Base-by-base conservation (phyloP, 2,113 vertebrate species). In the Pelecanus crispus region DNA sequence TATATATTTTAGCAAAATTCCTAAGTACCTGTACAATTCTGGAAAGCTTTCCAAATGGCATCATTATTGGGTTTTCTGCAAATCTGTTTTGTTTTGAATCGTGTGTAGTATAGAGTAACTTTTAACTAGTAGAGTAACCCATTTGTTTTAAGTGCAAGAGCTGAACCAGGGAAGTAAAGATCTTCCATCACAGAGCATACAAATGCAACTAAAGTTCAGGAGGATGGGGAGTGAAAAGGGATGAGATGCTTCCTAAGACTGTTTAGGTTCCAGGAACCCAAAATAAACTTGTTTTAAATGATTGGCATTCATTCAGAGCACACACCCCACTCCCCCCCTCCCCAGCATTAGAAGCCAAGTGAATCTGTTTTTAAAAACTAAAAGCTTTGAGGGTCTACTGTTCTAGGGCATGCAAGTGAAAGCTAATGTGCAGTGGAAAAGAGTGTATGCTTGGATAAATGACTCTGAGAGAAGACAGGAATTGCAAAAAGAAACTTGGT, bases 341-440 rank as follows among this genome's bases (percentile, higher is more conserved):
- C 9, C 17, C 0, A 0, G n/a, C 78, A 36, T 62, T 87, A 81
- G 32, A 26, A 92, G 71, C 45, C 66, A 84, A 88, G 25, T 58
- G 16, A 93, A 88, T 81, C 32, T 95, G 84, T 67, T 96, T 93
- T 92, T 36, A 61, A 59, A 81, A 91, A 70, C 22, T 82, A 72
- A 71, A 91, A 63, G 9, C 29, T 93, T 67, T 61, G 84, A 70
- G 72, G 24, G 67, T 58, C 53, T 92, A 3, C 66, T 52, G 40
- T 78, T 91, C 38, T 74, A 44, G 5, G n/a, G 68, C 86, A 92
- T 80, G 55, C 79, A 91, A 94, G 61, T 92, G 94, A 92, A 94
- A 75, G 49, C 59, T 96, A 68, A 80, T 49, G 31, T 87, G 83
- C 82, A 66, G 82, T 72, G 55, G 68, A 92, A 71, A 90, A 62